Evolutionary conservation across 2,888 invertebrate species (phyloP), one percentile per base, ranked within the genome.

Genomic region (Rotaria magnacalcarata): DNA sequence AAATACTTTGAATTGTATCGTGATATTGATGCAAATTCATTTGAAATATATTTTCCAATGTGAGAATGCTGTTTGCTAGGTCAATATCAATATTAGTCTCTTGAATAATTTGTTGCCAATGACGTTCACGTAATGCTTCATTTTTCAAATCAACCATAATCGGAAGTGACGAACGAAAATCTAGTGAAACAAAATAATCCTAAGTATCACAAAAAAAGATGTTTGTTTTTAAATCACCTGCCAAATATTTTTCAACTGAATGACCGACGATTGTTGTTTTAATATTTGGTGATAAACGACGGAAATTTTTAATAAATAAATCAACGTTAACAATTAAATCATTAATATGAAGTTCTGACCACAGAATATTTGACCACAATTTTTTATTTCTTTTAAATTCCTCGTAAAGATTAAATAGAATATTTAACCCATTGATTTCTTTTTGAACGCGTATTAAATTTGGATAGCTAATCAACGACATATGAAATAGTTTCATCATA

Each of bases 91-190:
- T 92, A 90, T 94, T 94, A 24, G 96, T 96, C 91, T 95, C 95
- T 3, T 92, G 92, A 96, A 96, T 96, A 84, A 96, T 92, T 89
- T 94, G 94, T 88, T 94, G 93, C 96, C 96, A 97, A 91, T 97
- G 96, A 21, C 96, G 93, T 88, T 95, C 95, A 19, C 96, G 92
- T 90, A 97, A 93, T 0, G 96, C 95, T 89, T 96, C 96, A 90
- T 96, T 95, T 91, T 96, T 96, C 85, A 97, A 91, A 84, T 95
- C 95, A 8, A 95, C 95, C 94, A 96, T 96, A 84, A 96, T 92
- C 0, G 96, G 96, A 2, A 96, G 94, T 0, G 95, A 94, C 88
- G 94, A 94, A 90, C 94, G 94, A 92, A 96, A 96, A 89, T 95
- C 94, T 80, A 47, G 1, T 54, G 50, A 11, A 50, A 50, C 50